phyloP scores from a whole-genome alignment of 2,113 vertebrate genomes.

The Oncorhynchus masou region DNA sequence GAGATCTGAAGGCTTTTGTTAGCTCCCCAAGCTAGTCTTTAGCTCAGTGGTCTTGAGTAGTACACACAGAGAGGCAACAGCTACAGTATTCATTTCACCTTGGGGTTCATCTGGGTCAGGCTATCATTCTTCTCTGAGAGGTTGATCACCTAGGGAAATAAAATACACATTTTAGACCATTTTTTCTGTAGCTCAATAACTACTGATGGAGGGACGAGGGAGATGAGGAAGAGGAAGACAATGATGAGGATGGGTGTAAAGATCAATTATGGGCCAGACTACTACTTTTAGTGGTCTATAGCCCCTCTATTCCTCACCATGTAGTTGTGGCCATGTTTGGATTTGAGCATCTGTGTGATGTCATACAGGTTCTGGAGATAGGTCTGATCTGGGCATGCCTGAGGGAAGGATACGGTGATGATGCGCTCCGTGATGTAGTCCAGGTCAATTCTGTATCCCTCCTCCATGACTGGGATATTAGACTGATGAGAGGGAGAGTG shows the following conservation, averaged over 20 bases:
- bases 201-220: not conserved
- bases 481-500: conserved; percentile 10
- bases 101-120: conserved; percentile 80
- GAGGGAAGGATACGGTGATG: conserved; percentile 82
- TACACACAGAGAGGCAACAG: not conserved
- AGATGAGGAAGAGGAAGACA: not conserved
- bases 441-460: conserved; percentile 81
- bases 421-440: conserved; percentile 91
- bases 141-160: conserved; percentile 82
- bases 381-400: conserved; percentile 76
- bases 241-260: not conserved
- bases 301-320: conserved; percentile 70
- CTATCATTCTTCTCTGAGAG: conserved; percentile 82
- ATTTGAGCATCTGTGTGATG: conserved; percentile 86
- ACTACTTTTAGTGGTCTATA: too few species aligned
- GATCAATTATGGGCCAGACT: conserved; percentile 3
- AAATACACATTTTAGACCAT: not conserved
- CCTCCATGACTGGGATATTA: conserved; percentile 75
- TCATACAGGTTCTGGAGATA: conserved; percentile 81
- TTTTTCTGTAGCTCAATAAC: not conserved
- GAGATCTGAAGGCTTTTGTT: not conserved
- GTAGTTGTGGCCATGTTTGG: conserved; percentile 90
- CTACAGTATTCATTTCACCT: conserved; percentile 70
- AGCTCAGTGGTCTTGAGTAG: not conserved
- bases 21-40: not conserved